A percentile compares a stretch with the other conserved stretches of the same genome.
Conservation (phyloP, 2,888 invertebrate species). For the Philhelius pedissequus region DNA sequence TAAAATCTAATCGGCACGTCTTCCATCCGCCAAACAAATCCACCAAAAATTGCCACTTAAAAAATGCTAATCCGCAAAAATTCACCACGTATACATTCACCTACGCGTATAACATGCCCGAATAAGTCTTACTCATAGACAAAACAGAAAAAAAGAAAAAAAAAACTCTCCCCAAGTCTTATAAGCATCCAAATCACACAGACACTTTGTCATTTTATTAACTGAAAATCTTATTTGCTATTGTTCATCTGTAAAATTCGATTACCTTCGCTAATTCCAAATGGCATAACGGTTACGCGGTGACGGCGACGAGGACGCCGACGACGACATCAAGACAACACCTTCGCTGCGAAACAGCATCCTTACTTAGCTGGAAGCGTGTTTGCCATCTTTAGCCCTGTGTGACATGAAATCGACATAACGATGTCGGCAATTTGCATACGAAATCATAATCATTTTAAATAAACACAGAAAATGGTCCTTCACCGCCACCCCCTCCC, state of each 20-base stretch:
- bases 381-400: neutral
- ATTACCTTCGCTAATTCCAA: slow-evolving; percentile 66
- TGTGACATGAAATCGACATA: slow-evolving; percentile 64
- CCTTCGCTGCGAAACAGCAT: neutral
- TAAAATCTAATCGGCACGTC: slow-evolving; percentile 16
- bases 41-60: slow-evolving; percentile 63
- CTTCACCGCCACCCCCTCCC: neutral
- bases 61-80: slow-evolving; percentile 56
- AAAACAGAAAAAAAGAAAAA: neutral
- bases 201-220: slow-evolving; percentile 74
- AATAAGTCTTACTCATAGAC: neutral
- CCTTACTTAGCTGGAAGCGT: neutral
- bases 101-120: neutral
- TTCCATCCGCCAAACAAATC: slow-evolving; percentile 28
- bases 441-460: slow-evolving; percentile 64
- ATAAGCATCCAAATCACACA: slow-evolving; percentile 48
- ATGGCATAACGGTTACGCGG: slow-evolving; percentile 19
- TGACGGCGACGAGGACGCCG: neutral
- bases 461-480: slow-evolving; percentile 49
- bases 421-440: slow-evolving; percentile 66
- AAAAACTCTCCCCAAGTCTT: neutral
- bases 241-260: slow-evolving; percentile 72
- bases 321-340: neutral
- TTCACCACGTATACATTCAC: slow-evolving; percentile 14
- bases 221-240: slow-evolving; percentile 78